phyloP scores from a whole-genome alignment of 1,140 invertebrate species.

The Aphidius gifuensis region DNA sequence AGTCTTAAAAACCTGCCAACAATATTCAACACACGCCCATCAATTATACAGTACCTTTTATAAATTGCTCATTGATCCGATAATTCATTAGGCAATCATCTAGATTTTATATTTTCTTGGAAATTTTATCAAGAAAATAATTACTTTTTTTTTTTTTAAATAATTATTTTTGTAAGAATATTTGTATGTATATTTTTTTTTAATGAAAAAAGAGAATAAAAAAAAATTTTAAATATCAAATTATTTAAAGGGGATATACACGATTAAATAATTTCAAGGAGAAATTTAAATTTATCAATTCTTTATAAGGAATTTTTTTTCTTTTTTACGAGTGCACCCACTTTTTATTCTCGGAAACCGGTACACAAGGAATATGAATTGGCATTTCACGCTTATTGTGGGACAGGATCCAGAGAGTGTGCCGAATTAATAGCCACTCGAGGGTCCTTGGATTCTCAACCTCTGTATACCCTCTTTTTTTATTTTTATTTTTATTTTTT shows the following conservation, averaged over 20 bases:
- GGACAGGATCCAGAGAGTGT: constrained; percentile 39
- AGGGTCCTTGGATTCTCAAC: constrained; percentile 19
- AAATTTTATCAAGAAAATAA: no score
- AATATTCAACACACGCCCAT: constrained; percentile 10
- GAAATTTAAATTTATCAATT: neutral
- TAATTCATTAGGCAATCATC: no score
- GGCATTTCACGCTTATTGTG: constrained; percentile 50
- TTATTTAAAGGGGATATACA: no score
- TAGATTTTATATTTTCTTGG: no score
- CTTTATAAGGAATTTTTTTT: no score
- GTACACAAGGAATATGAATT: constrained; percentile 44
- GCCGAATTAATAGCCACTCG: constrained; percentile 50
- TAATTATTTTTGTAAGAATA: no score
- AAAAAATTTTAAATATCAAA: no score
- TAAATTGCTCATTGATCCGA: no score
- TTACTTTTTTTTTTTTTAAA: no score
- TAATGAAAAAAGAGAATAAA: no score
- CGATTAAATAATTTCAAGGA: constrained; percentile 7
- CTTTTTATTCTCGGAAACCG: constrained; percentile 17
- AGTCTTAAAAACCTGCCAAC: neutral
- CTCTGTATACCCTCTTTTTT: constrained; percentile 5
- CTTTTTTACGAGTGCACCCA: constrained; percentile 26
- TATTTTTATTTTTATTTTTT: constrained; percentile 9
- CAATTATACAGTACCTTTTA: constrained; percentile 11
- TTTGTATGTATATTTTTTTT: no score